Base-by-base conservation (phyloP, 2,888 invertebrate genomes). In the Brenthis daphne region DNA sequence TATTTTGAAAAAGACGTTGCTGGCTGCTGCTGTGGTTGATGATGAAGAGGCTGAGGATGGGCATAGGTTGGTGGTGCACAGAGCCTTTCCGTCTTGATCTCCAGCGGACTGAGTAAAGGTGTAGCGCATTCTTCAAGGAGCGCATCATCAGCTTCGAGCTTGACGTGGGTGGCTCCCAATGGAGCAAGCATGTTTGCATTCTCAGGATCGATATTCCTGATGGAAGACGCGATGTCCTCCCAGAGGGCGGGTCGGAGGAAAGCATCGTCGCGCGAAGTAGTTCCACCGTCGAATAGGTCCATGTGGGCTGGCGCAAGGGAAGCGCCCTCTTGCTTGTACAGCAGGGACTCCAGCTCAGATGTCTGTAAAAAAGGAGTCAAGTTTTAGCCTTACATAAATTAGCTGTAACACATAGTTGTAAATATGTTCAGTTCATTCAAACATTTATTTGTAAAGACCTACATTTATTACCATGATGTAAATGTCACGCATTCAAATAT, bases 221-320 rank as follows among this genome's bases (percentile, higher is more conserved):
- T 97, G 82, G 97, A 97, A 86, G 97, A 96, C 75, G 97, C 96
- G 85, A 98, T 97, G 93, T 98, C 97, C 90, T 98, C 97, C 98
- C 98, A 98, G 55, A 97, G 94, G 48, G 97, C 96, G 57, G 97
- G 97, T 80, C 97, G 95, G 77, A 97, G 95, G 90, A 97, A 97
- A 65, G 96, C 96, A 90, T 98, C 97, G 89, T 98, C 97, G 86
- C 96, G 84, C 88, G 94, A 90, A 73, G 91, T 90, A 65, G 93
- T 86, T 64, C 94, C 93, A 54, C 94, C 88, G 74, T 93, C 91
- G 83, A 93, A 93, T 67, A 93, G 88, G 83, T 90, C 89, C 91
- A 93, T 88, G 93, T 90, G 86, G 94, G 86, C 94, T 94, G 89
- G 95, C 92, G 88, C 95, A 91, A 88, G 91, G 85, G 83, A 91